Evolutionary conservation across 1,140 invertebrate species (phyloP).

Genomic region (Aphis gossypii): DNA sequence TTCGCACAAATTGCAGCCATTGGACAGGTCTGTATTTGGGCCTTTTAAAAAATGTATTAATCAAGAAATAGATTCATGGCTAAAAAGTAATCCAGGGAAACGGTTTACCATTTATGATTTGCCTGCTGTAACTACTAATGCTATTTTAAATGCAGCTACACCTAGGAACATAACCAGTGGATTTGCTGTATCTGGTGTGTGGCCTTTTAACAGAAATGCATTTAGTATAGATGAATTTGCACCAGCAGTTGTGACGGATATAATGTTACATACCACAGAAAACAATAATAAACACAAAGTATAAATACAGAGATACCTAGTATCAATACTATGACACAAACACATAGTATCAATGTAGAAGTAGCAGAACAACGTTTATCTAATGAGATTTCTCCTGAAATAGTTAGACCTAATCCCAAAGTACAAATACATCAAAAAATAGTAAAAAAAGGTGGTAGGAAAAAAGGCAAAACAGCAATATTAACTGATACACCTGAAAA

Average conservation of each 20-base stretch:
- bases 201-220: conserved; percentile 63
- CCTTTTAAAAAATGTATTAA: conserved; percentile 64
- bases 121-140: conserved; percentile 51
- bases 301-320: neutral
- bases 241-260: neutral
- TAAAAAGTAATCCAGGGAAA: conserved; percentile 62
- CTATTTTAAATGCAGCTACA: conserved; percentile 61
- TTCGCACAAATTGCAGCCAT: conserved; percentile 65
- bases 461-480: neutral
- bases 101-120: conserved; percentile 63
- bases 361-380: no score
- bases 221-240: conserved; percentile 61
- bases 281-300: neutral
- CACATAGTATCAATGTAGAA: no score
- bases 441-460: neutral
- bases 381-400: neutral
- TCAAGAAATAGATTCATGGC: conserved; percentile 61
- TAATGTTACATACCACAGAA: neutral
- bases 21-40: conserved; percentile 65
- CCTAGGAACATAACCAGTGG: conserved; percentile 60
- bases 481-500: neutral
- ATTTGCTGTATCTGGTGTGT: conserved; percentile 62
- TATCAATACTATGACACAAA: neutral
- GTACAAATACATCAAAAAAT: neutral
- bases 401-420: neutral